Evolutionary conservation across 2,113 vertebrate genomes (phyloP).

Genomic region (Siphamia tubifer): DNA sequence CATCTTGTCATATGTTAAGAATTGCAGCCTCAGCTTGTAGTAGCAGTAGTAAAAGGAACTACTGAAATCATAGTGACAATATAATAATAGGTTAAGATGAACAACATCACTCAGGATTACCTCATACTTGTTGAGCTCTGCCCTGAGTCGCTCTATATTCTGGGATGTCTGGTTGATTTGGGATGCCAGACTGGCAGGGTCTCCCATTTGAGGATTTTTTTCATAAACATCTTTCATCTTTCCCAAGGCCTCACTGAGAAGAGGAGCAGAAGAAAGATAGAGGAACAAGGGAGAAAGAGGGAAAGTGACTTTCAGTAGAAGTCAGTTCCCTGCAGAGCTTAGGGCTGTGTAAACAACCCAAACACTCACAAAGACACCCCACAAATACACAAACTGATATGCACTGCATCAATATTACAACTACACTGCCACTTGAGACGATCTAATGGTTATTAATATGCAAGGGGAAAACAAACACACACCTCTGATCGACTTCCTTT

Average conservation of each 20-base stretch:
- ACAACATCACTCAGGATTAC: constrained; percentile 58
- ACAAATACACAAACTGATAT: constrained; percentile 15
- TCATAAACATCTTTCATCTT: constrained; percentile 95
- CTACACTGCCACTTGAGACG: background rate
- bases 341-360: constrained; percentile 57
- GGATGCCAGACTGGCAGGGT: constrained; percentile 86
- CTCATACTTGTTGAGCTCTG: constrained; percentile 88
- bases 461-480: constrained; percentile 4
- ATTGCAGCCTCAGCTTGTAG: no score
- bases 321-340: constrained; percentile 35
- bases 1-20: background rate
- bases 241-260: constrained; percentile 85
- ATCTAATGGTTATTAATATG: constrained; percentile 42
- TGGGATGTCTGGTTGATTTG: constrained; percentile 85
- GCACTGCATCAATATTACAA: constrained; percentile 65
- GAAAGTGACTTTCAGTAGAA: constrained; percentile 39
- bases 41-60: no score
- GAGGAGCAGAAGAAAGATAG: background rate
- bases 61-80: background rate
- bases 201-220: constrained; percentile 92
- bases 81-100: background rate
- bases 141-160: constrained; percentile 84
- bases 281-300: background rate
- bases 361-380: constrained; percentile 5
- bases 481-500: constrained; percentile 99